Evolutionary conservation across 2,113 vertebrate species (phyloP), one percentile per base, ranked within the genome.

Genomic region (Brachyhypopomus gauderio): DNA sequence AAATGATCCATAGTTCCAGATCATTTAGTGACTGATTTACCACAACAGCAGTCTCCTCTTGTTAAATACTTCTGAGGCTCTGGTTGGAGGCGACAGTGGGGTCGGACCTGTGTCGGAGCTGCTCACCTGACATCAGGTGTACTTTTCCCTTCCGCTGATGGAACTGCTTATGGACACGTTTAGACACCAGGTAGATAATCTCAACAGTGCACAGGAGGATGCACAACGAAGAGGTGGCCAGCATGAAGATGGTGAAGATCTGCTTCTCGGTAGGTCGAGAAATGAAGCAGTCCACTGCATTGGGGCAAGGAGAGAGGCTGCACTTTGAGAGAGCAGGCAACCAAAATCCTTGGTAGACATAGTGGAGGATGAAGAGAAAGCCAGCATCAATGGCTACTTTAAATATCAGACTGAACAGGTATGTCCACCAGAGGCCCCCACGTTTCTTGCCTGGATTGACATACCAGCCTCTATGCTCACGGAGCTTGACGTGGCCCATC

Each of bases 161-260:
- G 0, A 89, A 0, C 1, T 11, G 0, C 89, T 97, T 95, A 0
- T 38, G 72, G 64, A 92, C 88, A 38, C 92, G 87, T 83, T 96
- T 98, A 85, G 82, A 85, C 0, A 98, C 80, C 48, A 99, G 93
- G 89, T 99, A 98, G 80, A 81, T 0, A 12, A 96, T 94, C 89
- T 99, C 97, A 0, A 93, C 0, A 2, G 98, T 72, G 83, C 94
- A 97, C 86, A 98, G 94, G 9, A 95, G n/a, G 34, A 98, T 81
- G 45, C 98, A 99, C 70, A 95, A 0, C 0, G 78, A 86, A 4
- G 97, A 89, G 0, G 94, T 95, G 73, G 93, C 75, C 62, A 98
- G 94, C 96, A 98, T 99, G 88, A 99, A 98, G 58, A 98, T 9
- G 5, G 95, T 97, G 92, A 99, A 98, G 87, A 97, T 96, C 82